Base-by-base conservation (phyloP, 37 sponge, comb jelly and placozoan genomes). In the Petrosia ficiformis region DNA sequence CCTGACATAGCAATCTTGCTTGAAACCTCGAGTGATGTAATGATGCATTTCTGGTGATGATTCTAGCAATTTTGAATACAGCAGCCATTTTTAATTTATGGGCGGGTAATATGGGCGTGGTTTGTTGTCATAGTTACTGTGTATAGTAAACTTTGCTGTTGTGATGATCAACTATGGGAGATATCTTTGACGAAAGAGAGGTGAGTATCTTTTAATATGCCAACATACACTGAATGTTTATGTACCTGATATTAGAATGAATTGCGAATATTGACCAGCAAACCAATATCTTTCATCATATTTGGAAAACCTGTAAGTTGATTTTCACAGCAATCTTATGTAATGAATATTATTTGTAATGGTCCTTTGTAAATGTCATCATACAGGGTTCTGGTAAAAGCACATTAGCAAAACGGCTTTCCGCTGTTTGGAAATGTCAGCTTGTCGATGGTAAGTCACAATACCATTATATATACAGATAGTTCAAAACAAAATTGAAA, bases 371-470 rank as follows among this genome's bases (percentile, higher is more conserved):
- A 0, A 29, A 10, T 30, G 2, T 4, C 4, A 67, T 70, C 26
- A 14, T 42, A 24, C 44, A 93, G 94, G 91, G 95, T 10, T 65
- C 78, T 67, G 95, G 95, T 29, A 94, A 94, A 38, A 89, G 88
- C 32, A 76, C 91, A 4, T 54, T 94, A 39, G 95, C 95, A n/a
- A 73, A 73, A 31, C 75, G 68, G 39, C 73, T 94, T 21, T 67
- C 91, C 28, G 70, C 83, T 26, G 64, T 81, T 10, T 94, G 95
- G 95, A 90, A 94, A 57, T 83, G 91, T 44, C 83, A 84, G 59
- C 77, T 89, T 4, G 72, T 93, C n/a, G 76, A 85, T 65, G 84
- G 94, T 89, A 35, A 75, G 84, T 74, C 31, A 41, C n/a, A n/a
- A n/a, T n/a, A 16, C 60, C n/a, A 30, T 33, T 76, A n/a, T n/a